phyloP scores from a whole-genome alignment of 2,888 invertebrate species.

The Aspidiotus rigidus region DNA sequence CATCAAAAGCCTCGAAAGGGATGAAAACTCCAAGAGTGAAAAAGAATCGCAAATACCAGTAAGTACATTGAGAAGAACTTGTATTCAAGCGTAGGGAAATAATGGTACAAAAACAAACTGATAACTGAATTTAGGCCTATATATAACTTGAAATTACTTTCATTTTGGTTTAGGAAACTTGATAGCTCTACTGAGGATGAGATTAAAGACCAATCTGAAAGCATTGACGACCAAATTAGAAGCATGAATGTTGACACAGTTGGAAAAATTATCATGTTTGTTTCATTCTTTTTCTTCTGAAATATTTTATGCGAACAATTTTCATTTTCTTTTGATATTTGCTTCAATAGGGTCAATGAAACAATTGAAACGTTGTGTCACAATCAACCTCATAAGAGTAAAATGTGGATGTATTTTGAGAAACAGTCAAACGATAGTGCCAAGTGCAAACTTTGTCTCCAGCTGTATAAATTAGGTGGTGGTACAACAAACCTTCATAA shows the following conservation, averaged over 20 bases:
- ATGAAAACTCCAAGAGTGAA: too few species aligned
- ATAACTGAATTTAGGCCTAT: too few species aligned
- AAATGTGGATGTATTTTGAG: neutral
- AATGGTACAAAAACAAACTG: too few species aligned
- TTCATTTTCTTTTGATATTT: neutral
- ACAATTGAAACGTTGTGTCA: neutral
- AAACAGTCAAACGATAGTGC: neutral
- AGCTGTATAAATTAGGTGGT: neutral
- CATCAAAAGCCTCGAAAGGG: too few species aligned
- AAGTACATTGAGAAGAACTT: too few species aligned
- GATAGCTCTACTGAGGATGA: too few species aligned
- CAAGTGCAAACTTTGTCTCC: neutral
- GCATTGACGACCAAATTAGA: too few species aligned
- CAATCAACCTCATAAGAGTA: neutral
- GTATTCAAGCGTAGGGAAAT: too few species aligned
- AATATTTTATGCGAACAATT: neutral
- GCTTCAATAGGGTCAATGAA: neutral
- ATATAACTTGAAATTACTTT: too few species aligned
- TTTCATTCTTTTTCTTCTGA: neutral
- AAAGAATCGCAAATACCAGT: too few species aligned
- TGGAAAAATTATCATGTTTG: neutral
- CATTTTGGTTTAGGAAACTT: too few species aligned
- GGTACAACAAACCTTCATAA: neutral
- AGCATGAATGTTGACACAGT: neutral
- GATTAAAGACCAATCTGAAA: too few species aligned